Evolutionary conservation across 2,113 vertebrate genomes (phyloP).

Genomic region (Hepsetus odoe): DNA sequence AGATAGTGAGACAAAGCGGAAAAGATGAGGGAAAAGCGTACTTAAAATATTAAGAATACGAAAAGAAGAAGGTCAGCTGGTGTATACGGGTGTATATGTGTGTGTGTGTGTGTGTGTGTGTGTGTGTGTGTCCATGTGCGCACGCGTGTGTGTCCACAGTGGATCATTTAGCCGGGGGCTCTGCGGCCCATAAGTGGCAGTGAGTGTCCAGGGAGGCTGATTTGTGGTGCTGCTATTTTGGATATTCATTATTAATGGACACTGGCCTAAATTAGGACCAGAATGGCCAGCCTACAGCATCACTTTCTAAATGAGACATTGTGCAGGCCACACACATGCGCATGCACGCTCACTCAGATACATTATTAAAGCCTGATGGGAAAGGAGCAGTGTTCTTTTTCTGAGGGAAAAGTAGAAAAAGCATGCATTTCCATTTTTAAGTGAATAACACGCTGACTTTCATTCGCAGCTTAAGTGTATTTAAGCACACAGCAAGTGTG

Average conservation of each 20-base stretch:
- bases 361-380: slow-evolving; percentile 7
- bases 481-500: slow-evolving; percentile 20
- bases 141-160: slow-evolving; percentile 26
- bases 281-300: slow-evolving; percentile 41
- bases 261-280: slow-evolving; percentile 57
- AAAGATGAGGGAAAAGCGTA: slow-evolving; percentile 12
- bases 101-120: slow-evolving; percentile 23
- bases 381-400: slow-evolving; percentile 9
- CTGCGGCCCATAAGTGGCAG: slow-evolving; percentile 45
- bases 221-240: slow-evolving; percentile 61
- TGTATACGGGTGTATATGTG: slow-evolving; percentile 11
- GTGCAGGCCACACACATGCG: slow-evolving; percentile 33
- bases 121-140: slow-evolving; percentile 18
- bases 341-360: slow-evolving; percentile 19
- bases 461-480: background rate
- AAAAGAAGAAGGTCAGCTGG: slow-evolving; percentile 3
- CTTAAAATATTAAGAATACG: slow-evolving; percentile 10
- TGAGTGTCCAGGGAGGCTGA: slow-evolving; percentile 54
- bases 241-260: slow-evolving; percentile 65
- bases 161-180: slow-evolving; percentile 39
- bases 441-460: slow-evolving; percentile 1
- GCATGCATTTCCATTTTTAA: slow-evolving; percentile 8
- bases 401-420: slow-evolving; percentile 2
- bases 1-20: slow-evolving; percentile 3
- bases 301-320: slow-evolving; percentile 48